These are phyloP conservation scores for Himalopsyche japonica DNA, from an alignment of 2,888 invertebrate genomes.

Conservation along the genomic window DNA sequence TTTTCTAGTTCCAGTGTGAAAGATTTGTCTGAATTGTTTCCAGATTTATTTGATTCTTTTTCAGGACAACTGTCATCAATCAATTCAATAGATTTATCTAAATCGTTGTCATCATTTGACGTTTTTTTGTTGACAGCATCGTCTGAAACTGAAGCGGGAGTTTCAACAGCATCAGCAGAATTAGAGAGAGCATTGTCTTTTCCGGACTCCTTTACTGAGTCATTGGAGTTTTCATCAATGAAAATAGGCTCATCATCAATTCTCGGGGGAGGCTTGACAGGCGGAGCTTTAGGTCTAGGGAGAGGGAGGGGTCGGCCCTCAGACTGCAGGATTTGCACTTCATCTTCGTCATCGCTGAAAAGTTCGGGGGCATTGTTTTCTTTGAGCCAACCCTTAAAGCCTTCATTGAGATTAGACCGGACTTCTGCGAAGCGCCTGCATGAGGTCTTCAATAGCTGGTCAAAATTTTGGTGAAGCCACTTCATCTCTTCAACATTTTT, in stretches of 20 bases:
- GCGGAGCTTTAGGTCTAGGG: not conserved
- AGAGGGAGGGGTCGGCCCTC: constrained; percentile 14
- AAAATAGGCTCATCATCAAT: constrained; percentile 55
- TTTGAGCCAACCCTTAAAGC: constrained; percentile 57
- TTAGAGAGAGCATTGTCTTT: not conserved
- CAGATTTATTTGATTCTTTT: not conserved
- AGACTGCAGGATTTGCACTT: constrained; percentile 52
- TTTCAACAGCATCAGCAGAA: not conserved
- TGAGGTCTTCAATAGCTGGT: constrained; percentile 60
- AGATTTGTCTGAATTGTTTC: not conserved
- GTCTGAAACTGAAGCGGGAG: constrained; percentile 54
- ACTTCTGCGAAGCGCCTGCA: constrained; percentile 60
- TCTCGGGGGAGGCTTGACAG: not conserved
- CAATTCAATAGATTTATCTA: not conserved
- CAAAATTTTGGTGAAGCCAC: constrained; percentile 58
- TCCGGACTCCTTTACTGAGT: constrained; percentile 45
- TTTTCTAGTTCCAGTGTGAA: not conserved
- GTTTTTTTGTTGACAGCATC: constrained; percentile 40
- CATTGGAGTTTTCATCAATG: constrained; percentile 58
- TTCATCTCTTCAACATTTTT: constrained; percentile 57
- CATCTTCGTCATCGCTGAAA: constrained; percentile 50
- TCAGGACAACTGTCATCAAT: not conserved
- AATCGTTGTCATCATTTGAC: not conserved
- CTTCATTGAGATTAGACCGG: constrained; percentile 59
- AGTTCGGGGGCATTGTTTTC: constrained; percentile 44